phyloP scores from a whole-genome alignment of 2,797 vertebrate genomes.

The Pteronotus mesoamericanus region DNA sequence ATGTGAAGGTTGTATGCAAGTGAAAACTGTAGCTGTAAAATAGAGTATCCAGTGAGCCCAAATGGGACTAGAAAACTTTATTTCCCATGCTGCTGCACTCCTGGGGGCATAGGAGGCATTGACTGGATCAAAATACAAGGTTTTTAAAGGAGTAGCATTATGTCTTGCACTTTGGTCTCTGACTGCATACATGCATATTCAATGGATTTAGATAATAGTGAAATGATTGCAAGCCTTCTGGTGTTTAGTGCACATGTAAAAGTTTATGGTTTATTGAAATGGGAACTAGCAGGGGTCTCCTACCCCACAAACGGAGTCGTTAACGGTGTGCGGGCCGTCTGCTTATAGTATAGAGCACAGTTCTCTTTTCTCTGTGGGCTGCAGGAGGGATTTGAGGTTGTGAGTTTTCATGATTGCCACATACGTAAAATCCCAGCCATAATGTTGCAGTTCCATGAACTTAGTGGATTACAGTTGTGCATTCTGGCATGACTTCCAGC shows the following conservation, averaged over 20 bases:
- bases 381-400: not conserved
- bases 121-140: not conserved
- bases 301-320: not conserved
- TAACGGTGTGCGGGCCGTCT: not conserved
- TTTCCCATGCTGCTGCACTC: not conserved
- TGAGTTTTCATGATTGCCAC: slow-evolving; percentile 45
- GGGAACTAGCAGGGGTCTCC: slow-evolving; percentile 18
- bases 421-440: slow-evolving; percentile 20
- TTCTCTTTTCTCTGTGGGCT: not conserved
- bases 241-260: slow-evolving; percentile 21
- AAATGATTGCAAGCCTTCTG: not conserved
- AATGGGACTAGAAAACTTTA: not conserved
- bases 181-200: not conserved
- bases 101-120: not conserved
- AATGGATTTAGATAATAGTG: not conserved
- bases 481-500: slow-evolving; percentile 44
- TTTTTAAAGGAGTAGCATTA: not conserved
- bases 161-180: not conserved
- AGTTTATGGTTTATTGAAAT: slow-evolving; percentile 47
- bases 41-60: not conserved
- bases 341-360: not conserved
- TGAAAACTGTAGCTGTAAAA: not conserved
- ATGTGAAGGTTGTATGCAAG: not conserved
- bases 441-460: slow-evolving; percentile 40
- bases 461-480: slow-evolving; percentile 23